Evolutionary conservation across 1,140 invertebrate species (phyloP), one percentile per base, ranked within the genome.

Genomic region (Dufourea novaeangliae): DNA sequence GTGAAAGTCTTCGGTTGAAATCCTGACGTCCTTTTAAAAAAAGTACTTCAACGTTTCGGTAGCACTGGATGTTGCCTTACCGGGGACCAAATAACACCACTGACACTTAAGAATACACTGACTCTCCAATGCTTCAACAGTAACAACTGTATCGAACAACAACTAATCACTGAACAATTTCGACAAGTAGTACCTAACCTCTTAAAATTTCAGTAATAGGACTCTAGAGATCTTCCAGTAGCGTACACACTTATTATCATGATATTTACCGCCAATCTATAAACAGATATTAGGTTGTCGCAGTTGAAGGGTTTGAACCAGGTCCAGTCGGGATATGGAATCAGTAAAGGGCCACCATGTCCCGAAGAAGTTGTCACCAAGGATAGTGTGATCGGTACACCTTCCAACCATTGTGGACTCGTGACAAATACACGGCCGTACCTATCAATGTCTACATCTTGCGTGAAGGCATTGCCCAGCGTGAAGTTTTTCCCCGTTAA

Each of bases 381-480:
- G 17, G 91, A 92, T 57, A 93, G 85, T 17, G 89, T 90, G 86
- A 92, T 88, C 54, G 93, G 93, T 11, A 90, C 88, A 73, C 93
- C 93, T 10, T 91, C 80, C 54, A 92, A 82, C 92, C 92, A 93
- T 69, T 91, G 90, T 11, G 92, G 93, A 62, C 88, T 90, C 17
- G 93, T 92, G 27, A 93, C 87, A 68, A 93, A 93, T 17, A 93
- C 72, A 27, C 92, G 88, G 7, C 90, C 90, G 29, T 82, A 84
- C 50, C 75, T 86, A 57, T 92, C 91, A 61, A 92, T 78, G 69
- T 92, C 92, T 6, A 93, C 90, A 27, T 93, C 92, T 72, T 92
- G 91, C 0, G 90, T 86, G 32, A 92, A 89, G 27, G 91, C 63
- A 78, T 93, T 93, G 22, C 90, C 91, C 2, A 90, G 34, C 34